phyloP scores from a whole-genome alignment of 92 coral and sea anemone genomes.

The Bergia puertoricense region DNA sequence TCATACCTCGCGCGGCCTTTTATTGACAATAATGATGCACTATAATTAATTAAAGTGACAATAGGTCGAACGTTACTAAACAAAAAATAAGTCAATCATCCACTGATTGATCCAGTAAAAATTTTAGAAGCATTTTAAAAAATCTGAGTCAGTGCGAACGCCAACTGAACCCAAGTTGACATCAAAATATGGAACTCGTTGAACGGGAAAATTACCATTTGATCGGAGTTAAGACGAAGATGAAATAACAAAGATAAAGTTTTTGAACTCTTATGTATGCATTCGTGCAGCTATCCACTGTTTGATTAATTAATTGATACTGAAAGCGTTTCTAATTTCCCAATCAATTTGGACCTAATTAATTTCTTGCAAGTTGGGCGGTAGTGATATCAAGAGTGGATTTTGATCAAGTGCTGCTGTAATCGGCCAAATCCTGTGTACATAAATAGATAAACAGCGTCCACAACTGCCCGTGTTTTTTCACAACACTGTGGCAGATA shows the following conservation, averaged over 20 bases:
- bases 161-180: too few relatives aligned
- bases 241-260: slow-evolving; percentile 6
- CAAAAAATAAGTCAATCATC: too few relatives aligned
- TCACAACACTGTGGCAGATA: slow-evolving; percentile 15
- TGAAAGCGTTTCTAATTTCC: slow-evolving; percentile 28
- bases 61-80: too few relatives aligned
- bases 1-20: too few relatives aligned
- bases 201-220: too few relatives aligned
- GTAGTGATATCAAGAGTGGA: slow-evolving; percentile 21
- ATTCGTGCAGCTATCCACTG: neutral
- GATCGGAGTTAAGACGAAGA: neutral
- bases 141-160: too few relatives aligned
- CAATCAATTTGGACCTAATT: slow-evolving; percentile 20
- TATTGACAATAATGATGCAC: too few relatives aligned
- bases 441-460: slow-evolving; percentile 24
- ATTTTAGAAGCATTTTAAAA: too few relatives aligned
- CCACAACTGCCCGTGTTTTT: neutral
- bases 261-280: neutral
- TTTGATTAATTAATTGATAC: slow-evolving; percentile 40
- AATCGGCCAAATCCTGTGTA: slow-evolving; percentile 35
- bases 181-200: too few relatives aligned
- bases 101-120: too few relatives aligned
- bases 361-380: slow-evolving; percentile 31
- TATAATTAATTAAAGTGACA: too few relatives aligned
- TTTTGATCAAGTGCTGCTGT: neutral